Evolutionary conservation across 64 coral and sea anemone genomes (phyloP).

Genomic region (Hydrozoanthus tunicans): DNA sequence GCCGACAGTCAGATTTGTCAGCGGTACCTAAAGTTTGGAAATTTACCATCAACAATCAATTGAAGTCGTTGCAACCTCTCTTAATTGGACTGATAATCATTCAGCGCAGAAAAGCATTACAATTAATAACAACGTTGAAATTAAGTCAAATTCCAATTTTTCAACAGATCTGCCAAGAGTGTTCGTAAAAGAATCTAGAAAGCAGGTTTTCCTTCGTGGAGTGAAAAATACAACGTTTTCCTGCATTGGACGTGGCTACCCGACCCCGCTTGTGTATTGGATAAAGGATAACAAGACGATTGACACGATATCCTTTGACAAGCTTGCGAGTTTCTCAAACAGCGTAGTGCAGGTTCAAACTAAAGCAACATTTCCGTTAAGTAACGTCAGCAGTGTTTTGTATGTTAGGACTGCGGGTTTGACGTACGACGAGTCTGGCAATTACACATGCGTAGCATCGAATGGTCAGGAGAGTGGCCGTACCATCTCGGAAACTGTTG

Average conservation of each 20-base stretch:
- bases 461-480: constrained; percentile 7
- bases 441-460: constrained; percentile 49
- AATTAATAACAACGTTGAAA: background rate
- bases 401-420: constrained; percentile 49
- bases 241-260: background rate
- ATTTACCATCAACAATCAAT: too few species aligned
- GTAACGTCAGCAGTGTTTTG: constrained; percentile 49
- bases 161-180: background rate
- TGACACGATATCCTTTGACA: background rate
- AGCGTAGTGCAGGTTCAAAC: background rate
- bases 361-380: background rate
- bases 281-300: background rate
- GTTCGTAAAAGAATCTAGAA: background rate
- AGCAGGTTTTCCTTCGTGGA: background rate
- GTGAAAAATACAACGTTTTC: background rate
- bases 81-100: background rate
- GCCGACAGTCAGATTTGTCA: too few species aligned
- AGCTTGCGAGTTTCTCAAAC: background rate
- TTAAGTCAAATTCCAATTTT: background rate
- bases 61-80: background rate
- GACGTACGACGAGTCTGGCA: constrained; percentile 51
- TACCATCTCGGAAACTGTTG: background rate
- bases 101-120: background rate
- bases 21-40: too few species aligned
- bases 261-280: background rate